Evolutionary conservation across 2,113 vertebrate species (phyloP).

Genomic region (Triplophysa dalaica): DNA sequence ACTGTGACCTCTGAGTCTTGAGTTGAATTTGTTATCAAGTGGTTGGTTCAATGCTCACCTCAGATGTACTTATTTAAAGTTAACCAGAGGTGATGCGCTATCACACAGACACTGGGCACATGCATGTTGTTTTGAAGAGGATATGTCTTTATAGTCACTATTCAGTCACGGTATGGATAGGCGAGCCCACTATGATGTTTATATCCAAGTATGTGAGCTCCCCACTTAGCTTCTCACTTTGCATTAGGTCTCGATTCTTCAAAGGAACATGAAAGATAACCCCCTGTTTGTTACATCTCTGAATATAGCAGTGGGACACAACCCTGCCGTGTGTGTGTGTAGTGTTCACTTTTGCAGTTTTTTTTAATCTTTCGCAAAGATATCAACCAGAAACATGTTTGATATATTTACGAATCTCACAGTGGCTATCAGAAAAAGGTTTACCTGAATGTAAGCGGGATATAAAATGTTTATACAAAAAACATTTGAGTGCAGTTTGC

Average conservation of each 20-base stretch:
- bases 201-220: slow-evolving; percentile 74
- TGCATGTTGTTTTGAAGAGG: slow-evolving; percentile 59
- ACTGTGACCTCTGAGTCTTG: slow-evolving; percentile 63
- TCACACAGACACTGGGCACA: slow-evolving; percentile 67
- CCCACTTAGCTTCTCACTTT: slow-evolving; percentile 61
- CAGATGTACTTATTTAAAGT: slow-evolving; percentile 68
- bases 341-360: slow-evolving; percentile 2
- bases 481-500: slow-evolving; percentile 74
- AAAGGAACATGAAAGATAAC: slow-evolving; percentile 58
- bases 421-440: slow-evolving; percentile 73
- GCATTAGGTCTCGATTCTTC: slow-evolving; percentile 68
- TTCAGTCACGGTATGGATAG: slow-evolving; percentile 65
- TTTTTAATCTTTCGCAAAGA: slow-evolving; percentile 9
- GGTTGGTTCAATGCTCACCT: slow-evolving; percentile 64
- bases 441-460: slow-evolving; percentile 79
- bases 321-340: slow-evolving; percentile 48
- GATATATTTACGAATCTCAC: slow-evolving; percentile 72
- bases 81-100: slow-evolving; percentile 62
- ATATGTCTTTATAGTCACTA: slow-evolving; percentile 65
- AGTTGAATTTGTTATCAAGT: slow-evolving; percentile 63
- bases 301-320: slow-evolving; percentile 62
- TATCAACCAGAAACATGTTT: slow-evolving; percentile 66
- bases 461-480: slow-evolving; percentile 73
- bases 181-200: slow-evolving; percentile 55
- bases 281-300: slow-evolving; percentile 64